These are phyloP conservation scores for Oceanodroma tethys DNA, from an alignment of 2,113 vertebrate species.

Conservation along the genomic window DNA sequence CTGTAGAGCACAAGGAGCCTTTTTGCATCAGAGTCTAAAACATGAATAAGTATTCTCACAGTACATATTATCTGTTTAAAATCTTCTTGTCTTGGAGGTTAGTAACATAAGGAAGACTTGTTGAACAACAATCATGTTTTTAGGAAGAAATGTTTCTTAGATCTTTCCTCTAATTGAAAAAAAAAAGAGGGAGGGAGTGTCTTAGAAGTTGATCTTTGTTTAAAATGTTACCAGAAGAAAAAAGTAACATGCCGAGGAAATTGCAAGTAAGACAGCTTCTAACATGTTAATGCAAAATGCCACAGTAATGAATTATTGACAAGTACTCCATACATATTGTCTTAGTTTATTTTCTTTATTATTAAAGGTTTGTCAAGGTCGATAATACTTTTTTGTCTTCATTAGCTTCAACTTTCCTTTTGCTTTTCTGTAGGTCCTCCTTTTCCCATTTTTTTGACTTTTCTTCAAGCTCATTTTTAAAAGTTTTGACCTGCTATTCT, in stretches of 20 bases:
- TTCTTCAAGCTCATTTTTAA: background rate
- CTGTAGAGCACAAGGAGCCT: background rate
- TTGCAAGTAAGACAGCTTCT: background rate
- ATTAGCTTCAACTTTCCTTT: background rate
- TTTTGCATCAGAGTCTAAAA: background rate
- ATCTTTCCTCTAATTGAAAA: background rate
- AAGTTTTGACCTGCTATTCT: background rate
- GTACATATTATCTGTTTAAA: background rate
- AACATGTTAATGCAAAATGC: background rate
- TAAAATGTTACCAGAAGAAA: background rate
- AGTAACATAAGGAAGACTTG: background rate
- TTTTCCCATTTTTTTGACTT: background rate
- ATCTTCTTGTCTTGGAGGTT: background rate
- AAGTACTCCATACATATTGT: background rate
- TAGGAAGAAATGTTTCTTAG: background rate
- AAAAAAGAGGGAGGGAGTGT: background rate
- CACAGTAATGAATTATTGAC: background rate
- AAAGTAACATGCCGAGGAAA: background rate
- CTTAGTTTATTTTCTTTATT: background rate
- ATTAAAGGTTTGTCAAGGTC: background rate
- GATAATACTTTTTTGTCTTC: background rate
- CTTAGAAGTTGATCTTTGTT: background rate
- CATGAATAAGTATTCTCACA: background rate
- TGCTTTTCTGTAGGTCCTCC: background rate
- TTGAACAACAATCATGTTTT: background rate